phyloP scores from a whole-genome alignment of 2,888 invertebrate species.

The Nycteola revayana region DNA sequence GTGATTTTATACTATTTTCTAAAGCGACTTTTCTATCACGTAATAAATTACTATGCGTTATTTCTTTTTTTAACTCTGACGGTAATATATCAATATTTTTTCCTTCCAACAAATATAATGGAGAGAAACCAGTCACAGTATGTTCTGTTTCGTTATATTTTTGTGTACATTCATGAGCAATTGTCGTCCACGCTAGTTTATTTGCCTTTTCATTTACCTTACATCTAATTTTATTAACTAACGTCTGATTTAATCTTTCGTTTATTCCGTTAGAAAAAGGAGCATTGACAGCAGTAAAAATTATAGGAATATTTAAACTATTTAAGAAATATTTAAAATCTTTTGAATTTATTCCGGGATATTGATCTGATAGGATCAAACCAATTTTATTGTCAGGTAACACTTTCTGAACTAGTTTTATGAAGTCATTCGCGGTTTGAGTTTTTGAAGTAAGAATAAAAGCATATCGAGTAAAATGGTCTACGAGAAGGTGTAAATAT shows the following conservation, averaged over 20 bases:
- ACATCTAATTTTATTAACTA: too few species aligned
- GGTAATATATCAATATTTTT: too few species aligned
- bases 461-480: too few species aligned
- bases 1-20: conserved; percentile 27
- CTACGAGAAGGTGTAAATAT: too few species aligned
- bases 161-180: background rate
- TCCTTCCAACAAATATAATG: conserved; percentile 34
- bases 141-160: background rate
- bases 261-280: conserved; percentile 3
- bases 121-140: conserved; percentile 17
- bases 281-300: conserved; percentile 3
- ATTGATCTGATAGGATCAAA: too few species aligned
- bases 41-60: conserved; percentile 11
- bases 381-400: conserved; percentile 8
- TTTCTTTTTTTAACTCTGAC: conserved; percentile 18
- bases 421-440: conserved; percentile 24
- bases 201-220: background rate
- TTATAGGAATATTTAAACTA: background rate
- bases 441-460: conserved; percentile 28
- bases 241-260: background rate
- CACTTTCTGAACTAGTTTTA: conserved; percentile 23
- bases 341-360: conserved; percentile 4
- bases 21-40: conserved; percentile 27
- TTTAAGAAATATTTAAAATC: background rate
- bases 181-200: background rate